A percentile compares a stretch with the other conserved stretches of the same genome.
These are phyloP conservation scores for Hyalella azteca DNA, from an alignment of 2,888 invertebrate species.

Conservation along the genomic window DNA sequence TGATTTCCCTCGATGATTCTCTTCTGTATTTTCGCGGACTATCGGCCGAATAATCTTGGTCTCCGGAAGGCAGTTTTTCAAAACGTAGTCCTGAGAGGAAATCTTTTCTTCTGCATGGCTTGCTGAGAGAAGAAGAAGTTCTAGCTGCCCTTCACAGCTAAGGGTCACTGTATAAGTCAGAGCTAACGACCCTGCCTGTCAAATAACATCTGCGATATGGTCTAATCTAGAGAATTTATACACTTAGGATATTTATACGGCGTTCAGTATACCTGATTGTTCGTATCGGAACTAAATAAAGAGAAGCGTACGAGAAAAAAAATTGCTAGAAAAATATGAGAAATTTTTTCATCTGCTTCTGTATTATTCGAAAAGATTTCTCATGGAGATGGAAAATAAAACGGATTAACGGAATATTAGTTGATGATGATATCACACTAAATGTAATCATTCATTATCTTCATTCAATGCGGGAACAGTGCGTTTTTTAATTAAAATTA, in stretches of 20 bases:
- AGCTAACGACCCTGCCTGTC: conserved; percentile 29
- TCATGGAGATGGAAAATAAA: too few relatives aligned
- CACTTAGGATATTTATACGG: conserved; percentile 11
- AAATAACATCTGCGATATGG: conserved; percentile 34
- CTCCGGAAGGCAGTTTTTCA: neutral
- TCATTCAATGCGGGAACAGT: too few relatives aligned
- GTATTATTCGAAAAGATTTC: too few relatives aligned
- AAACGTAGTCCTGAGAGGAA: neutral
- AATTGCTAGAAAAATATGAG: too few relatives aligned
- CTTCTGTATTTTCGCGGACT: neutral
- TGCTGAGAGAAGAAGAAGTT: neutral
- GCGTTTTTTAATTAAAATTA: too few relatives aligned
- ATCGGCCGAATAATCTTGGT: neutral
- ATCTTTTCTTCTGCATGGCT: conserved; percentile 5
- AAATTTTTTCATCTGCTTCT: too few relatives aligned
- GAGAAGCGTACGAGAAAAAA: neutral
- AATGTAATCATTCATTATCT: too few relatives aligned
- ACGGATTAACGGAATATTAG: too few relatives aligned
- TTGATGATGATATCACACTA: too few relatives aligned
- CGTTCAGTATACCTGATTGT: conserved; percentile 26
- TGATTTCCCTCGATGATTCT: too few relatives aligned
- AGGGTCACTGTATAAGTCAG: conserved; percentile 32
- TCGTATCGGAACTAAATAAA: conserved; percentile 25
- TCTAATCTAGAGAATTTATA: conserved; percentile 32
- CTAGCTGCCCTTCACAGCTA: neutral